Base-by-base conservation (phyloP, 2,888 invertebrate genomes). In the Julus scanicus region DNA sequence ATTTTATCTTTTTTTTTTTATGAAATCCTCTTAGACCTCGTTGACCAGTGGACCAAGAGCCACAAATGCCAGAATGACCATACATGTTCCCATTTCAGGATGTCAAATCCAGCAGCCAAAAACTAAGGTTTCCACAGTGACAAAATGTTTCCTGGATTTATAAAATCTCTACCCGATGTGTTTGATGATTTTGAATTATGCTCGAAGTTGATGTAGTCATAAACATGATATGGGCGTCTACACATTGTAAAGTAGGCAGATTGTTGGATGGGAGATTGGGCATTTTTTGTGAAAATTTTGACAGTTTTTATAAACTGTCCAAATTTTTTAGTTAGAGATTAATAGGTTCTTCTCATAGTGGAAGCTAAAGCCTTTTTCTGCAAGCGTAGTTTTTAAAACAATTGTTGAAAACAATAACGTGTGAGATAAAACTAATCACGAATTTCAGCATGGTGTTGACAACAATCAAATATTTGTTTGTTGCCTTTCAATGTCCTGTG, bases 261-360 rank as follows among this genome's bases (percentile, higher is more conserved):
- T 63, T 63, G 57, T 63, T 63, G 5, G 71, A 71, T 71, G 71
- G 71, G 71, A 71, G 71, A 71, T 29, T 71, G 71, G 80, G 37
- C 80, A 80, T 80, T 80, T 15, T 80, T 37, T 80, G 11, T 80
- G 37, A 37, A 37, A 9, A 80, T 2, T 53, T 53, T 71, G 63
- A 8, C 37, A 80, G 80, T 37, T 80, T 80, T 15, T 9, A 8
- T 29, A 29, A 80, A 37, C 80, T 37, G 80, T 37, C 13, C 29
- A 71, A 44, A 44, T 71, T 20, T 37, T 37, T 37, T 80, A 37
- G 37, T 80, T 9, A 13, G 80, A 15, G 9, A 53, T 53, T 53
- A 8, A 53, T 53, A 53, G 53, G 53, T 53, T 53, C 1, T 15
- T 3, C 6, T 53, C 17, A 17, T 53, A 17, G 11, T 53, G 3